These are phyloP conservation scores for Fragum whitleyi DNA, from an alignment of 2,888 invertebrate species.

Conservation along the genomic window DNA sequence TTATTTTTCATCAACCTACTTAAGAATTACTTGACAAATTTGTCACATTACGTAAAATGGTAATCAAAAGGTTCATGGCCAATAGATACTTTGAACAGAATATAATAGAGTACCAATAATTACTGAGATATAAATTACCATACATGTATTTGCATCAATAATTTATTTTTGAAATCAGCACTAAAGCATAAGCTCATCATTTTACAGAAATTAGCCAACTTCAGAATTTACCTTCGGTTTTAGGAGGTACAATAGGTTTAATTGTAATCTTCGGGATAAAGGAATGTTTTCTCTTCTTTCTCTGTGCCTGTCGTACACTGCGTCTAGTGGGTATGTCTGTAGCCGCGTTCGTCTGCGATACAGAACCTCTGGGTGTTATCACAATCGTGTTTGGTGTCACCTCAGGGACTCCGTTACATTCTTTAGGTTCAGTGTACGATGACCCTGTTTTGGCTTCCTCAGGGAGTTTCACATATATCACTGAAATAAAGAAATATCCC, in stretches of 20 bases:
- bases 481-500: slow-evolving; percentile 59
- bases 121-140: too few species aligned
- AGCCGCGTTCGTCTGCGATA: slow-evolving; percentile 5
- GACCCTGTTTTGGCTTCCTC: slow-evolving; percentile 30
- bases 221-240: slow-evolving; percentile 33
- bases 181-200: too few species aligned
- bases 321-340: slow-evolving; percentile 59
- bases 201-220: too few species aligned
- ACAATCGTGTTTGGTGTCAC: slow-evolving; percentile 7
- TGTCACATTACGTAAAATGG: too few species aligned
- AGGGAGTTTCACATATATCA: slow-evolving; percentile 74
- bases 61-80: too few species aligned
- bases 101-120: too few species aligned
- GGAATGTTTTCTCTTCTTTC: slow-evolving; percentile 70
- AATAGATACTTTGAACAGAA: too few species aligned
- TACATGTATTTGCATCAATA: too few species aligned
- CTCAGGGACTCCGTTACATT: slow-evolving; percentile 25
- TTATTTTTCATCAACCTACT: too few species aligned
- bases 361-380: background rate
- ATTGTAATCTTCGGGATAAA: slow-evolving; percentile 91
- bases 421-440: background rate
- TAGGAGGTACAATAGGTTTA: slow-evolving; percentile 88
- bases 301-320: slow-evolving; percentile 75
- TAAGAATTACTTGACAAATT: too few species aligned
- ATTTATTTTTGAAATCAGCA: too few species aligned